A percentile compares a stretch with the other conserved stretches of the same genome.
Evolutionary conservation across 2,888 invertebrate species (phyloP).

Genomic region (Dendrolimus houi): DNA sequence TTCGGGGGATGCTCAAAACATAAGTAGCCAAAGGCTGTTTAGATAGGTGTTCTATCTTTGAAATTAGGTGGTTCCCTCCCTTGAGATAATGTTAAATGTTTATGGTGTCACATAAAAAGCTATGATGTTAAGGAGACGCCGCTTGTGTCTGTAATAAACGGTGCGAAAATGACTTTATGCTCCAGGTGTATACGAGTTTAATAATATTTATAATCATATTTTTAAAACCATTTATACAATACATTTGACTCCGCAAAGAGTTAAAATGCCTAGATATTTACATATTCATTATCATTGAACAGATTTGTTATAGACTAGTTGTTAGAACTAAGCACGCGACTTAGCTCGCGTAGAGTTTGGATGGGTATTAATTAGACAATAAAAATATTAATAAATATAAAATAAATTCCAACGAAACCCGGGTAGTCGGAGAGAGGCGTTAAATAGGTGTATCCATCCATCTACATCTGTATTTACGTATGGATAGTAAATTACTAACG

Average conservation of each 20-base stretch:
- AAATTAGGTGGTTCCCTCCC: slow-evolving; percentile 15
- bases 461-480: too few species aligned
- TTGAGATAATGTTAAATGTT: background rate
- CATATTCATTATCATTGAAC: too few species aligned
- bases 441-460: too few species aligned
- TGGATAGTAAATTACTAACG: too few species aligned
- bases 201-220: background rate
- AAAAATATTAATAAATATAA: too few species aligned
- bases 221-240: background rate
- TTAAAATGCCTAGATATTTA: background rate
- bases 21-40: slow-evolving; percentile 16
- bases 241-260: background rate
- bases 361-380: too few species aligned
- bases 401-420: too few species aligned
- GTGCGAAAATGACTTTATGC: background rate
- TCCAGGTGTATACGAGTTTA: background rate
- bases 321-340: too few species aligned
- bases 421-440: too few species aligned
- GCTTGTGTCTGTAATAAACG: background rate
- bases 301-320: too few species aligned
- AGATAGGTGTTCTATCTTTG: slow-evolving; percentile 19
- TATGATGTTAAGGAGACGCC: background rate
- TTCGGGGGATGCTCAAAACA: slow-evolving; percentile 7
- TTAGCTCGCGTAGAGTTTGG: too few species aligned
- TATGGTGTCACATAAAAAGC: background rate